Base-by-base conservation (phyloP, 2,113 vertebrate genomes). In the Alethe diademata region DNA sequence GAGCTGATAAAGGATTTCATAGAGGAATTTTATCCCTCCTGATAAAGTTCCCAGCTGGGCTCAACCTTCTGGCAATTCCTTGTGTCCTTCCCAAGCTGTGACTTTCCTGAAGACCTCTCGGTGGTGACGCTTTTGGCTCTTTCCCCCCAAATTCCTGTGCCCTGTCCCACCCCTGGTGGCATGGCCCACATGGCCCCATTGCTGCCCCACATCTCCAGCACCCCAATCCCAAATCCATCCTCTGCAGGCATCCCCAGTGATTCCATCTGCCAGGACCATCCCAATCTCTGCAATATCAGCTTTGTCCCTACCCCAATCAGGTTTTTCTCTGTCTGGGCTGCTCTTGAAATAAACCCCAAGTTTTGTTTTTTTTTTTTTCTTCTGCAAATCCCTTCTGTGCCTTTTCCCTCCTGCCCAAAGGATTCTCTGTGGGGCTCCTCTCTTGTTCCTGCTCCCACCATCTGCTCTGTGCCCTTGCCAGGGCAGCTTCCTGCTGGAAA, bases 391-490 rank as follows among this genome's bases (percentile, higher is more conserved):
- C 35, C 8, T 33, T 42, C 60, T 20, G 54, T 75, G 45, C 38
- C 62, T 79, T 72, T 76, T 58, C 73, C 65, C 12, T 1, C 19
- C 80, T 71, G 72, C 54, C 89, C 80, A 33, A 65, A 88, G 80
- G 65, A 84, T 89, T 65, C 93, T 50, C 86, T 1, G 26, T 28
- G 69, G 89, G 86, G 60, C 26, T 95, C 8, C 64, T 79, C 56
- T 66, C 76, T 25, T 35, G 20, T 86, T 84, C 91, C 87, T 43
- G 58, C 73, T 62, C 56, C 93, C 64, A 67, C 93, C 95, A 95
- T 92, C 96, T 94, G 96, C 90, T 96, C 82, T 2, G 2, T 86
- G 61, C 86, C 75, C 76, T 48, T 88, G 74, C 78, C 91, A 64
- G 76, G 14, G 70, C 53, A 12, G 36, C 43, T 62, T 47, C 84